These are phyloP conservation scores for Omphaloscelis lunosa DNA, from an alignment of 2,888 invertebrate species.

Conservation along the genomic window DNA sequence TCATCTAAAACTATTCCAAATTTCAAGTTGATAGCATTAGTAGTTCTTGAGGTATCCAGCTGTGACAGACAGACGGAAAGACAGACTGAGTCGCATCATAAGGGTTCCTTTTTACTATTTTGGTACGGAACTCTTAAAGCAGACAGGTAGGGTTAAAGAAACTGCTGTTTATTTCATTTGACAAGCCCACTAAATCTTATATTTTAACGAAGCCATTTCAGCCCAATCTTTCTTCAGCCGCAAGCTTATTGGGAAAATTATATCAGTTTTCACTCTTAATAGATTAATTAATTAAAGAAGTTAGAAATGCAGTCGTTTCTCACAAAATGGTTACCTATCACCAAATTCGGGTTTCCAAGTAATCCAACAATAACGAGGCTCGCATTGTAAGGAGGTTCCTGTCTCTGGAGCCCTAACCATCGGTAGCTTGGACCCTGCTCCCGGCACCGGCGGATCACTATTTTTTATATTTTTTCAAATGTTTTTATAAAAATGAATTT, in stretches of 20 bases:
- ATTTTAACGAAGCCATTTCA: no score
- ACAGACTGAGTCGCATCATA: no score
- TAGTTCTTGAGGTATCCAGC: no score
- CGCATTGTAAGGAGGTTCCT: not conserved
- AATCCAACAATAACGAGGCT: not conserved
- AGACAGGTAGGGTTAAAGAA: not conserved
- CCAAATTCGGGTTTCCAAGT: not conserved
- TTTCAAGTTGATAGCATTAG: no score
- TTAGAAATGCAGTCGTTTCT: not conserved
- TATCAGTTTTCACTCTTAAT: not conserved
- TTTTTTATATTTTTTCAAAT: not conserved
- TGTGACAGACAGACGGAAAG: no score
- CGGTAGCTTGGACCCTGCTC: not conserved
- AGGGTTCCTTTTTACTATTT: no score
- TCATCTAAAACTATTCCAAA: no score
- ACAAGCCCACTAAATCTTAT: not conserved
- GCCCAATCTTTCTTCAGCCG: no score
- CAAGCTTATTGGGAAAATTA: not conserved
- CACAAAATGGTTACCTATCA: not conserved
- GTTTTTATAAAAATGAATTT: not conserved
- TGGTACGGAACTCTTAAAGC: no score
- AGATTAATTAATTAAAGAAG: not conserved
- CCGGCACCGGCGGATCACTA: not conserved
- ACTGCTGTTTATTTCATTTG: no score
- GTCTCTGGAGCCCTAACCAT: not conserved